Conservation (phyloP, 2,113 vertebrate genomes). For the Isichthys henryi region DNA sequence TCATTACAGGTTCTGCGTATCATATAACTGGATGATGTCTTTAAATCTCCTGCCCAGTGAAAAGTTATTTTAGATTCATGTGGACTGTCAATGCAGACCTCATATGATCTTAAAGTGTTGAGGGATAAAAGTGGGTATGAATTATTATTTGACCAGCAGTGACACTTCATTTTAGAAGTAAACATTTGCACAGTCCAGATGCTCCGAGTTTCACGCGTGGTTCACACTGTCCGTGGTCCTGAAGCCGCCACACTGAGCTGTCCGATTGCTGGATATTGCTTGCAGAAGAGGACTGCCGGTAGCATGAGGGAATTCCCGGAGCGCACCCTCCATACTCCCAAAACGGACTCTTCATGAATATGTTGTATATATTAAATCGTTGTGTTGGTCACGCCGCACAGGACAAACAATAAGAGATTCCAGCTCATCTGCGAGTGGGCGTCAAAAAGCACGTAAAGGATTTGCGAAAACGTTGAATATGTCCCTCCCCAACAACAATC, state of each 20-base stretch:
- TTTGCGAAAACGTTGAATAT: slow-evolving; percentile 9
- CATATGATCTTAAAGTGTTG: not conserved
- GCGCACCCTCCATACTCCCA: not conserved
- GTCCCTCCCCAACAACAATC: slow-evolving; percentile 20
- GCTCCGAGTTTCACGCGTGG: not conserved
- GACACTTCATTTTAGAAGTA: not conserved
- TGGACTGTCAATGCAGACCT: not conserved
- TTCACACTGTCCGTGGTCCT: slow-evolving; percentile 45
- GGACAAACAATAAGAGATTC: not conserved
- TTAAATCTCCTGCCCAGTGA: not conserved
- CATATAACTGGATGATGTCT: not conserved
- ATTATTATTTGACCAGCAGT: not conserved
- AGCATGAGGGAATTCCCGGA: not conserved
- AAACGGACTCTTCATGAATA: no score
- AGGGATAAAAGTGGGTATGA: not conserved
- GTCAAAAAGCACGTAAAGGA: not conserved
- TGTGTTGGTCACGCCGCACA: not conserved
- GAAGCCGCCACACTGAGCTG: slow-evolving; percentile 18
- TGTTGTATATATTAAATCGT: not conserved
- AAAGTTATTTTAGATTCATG: not conserved
- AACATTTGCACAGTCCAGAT: not conserved
- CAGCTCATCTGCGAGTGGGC: not conserved
- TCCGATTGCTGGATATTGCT: not conserved
- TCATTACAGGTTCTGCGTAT: not conserved
- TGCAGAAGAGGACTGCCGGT: not conserved